Percentiles rank a stretch among this genome's conserved stretches.
Evolutionary conservation across 2,113 vertebrate genomes (phyloP).

Genomic region (Ictalurus furcatus): DNA sequence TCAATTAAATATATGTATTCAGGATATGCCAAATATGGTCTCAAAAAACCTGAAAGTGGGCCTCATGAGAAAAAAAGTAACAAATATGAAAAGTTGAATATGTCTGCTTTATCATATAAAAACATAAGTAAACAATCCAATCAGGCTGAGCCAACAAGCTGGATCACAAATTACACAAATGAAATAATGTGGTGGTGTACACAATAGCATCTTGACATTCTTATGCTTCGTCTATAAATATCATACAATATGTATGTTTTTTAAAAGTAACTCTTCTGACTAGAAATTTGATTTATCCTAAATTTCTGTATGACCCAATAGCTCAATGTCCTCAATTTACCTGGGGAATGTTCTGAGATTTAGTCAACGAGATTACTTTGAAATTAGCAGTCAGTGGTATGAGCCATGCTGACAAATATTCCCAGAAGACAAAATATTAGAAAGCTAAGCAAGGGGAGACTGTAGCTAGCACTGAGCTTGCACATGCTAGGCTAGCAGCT

Average conservation of each 20-base stretch:
- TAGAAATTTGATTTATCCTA: not conserved
- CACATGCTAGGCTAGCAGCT: constrained; percentile 40
- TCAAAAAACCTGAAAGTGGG: not conserved
- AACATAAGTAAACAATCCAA: not conserved
- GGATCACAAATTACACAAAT: not conserved
- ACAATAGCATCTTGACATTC: not conserved
- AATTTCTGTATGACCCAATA: not conserved
- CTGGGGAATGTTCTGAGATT: not conserved
- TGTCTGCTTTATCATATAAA: not conserved
- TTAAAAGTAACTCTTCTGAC: not conserved
- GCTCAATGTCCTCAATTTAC: not conserved
- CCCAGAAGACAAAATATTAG: not conserved
- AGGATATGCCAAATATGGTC: not conserved
- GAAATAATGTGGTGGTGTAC: not conserved
- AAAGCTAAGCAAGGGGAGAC: constrained; percentile 19
- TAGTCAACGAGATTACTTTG: not conserved
- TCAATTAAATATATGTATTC: not conserved
- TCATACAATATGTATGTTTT: not conserved
- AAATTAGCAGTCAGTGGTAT: not conserved
- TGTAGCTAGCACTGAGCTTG: constrained; percentile 13
- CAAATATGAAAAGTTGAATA: not conserved
- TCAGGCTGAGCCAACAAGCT: not conserved
- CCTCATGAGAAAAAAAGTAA: not conserved
- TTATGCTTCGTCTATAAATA: not conserved
- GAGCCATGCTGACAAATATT: not conserved